These are phyloP conservation scores for Botrylloides violaceus DNA, from an alignment of 23 tunicate species.

Conservation along the genomic window DNA sequence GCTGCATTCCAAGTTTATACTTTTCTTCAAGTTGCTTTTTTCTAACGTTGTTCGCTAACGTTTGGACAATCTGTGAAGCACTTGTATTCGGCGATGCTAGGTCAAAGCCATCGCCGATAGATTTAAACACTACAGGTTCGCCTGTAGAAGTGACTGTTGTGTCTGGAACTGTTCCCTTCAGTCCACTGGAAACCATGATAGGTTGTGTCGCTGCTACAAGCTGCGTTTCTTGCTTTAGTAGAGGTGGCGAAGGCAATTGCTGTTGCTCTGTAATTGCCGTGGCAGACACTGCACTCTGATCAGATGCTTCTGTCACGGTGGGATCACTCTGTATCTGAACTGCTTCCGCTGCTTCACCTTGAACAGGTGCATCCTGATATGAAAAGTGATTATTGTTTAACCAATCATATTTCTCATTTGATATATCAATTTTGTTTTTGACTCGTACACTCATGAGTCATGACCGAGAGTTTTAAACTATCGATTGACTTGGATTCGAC, in stretches of 20 bases:
- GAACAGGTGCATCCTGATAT: too few relatives aligned
- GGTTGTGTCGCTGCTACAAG: not conserved
- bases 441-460: too few relatives aligned
- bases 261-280: not conserved
- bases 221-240: not conserved
- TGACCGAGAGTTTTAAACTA: too few relatives aligned
- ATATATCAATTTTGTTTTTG: too few relatives aligned
- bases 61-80: conserved; percentile 82
- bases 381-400: too few relatives aligned
- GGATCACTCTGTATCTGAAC: not conserved
- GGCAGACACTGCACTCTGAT: not conserved
- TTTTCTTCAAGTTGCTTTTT: conserved; percentile 36
- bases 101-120: conserved; percentile 11
- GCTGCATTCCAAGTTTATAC: not conserved
- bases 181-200: not conserved
- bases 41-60: conserved; percentile 70
- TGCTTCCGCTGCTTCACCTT: too few relatives aligned
- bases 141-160: conserved; percentile 22
- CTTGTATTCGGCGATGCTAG: conserved; percentile 51
- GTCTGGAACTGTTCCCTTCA: conserved; percentile 1
- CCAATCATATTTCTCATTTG: too few relatives aligned
- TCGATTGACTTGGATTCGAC: too few relatives aligned
- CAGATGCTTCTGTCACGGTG: not conserved
- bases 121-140: not conserved
- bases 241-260: not conserved